A percentile compares a stretch with the other conserved stretches of the same genome.
Evolutionary conservation across 2,113 vertebrate species (phyloP).

Genomic region (Piaya cayana): DNA sequence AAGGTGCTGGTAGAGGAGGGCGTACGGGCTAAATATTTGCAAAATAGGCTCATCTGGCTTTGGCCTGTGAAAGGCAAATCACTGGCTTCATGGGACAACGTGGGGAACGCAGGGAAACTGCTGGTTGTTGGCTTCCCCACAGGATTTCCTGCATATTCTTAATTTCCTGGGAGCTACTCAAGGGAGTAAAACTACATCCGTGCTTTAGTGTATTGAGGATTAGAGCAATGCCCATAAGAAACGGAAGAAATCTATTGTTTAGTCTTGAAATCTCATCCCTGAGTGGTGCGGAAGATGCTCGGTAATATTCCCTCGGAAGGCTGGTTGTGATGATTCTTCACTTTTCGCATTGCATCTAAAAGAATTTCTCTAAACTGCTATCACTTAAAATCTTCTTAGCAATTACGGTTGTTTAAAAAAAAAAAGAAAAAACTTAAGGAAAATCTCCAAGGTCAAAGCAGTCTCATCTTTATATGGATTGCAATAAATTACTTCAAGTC

Average conservation of each 20-base stretch:
- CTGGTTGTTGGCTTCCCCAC: background rate
- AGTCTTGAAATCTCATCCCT: background rate
- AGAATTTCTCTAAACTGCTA: background rate
- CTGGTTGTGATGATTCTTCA: background rate
- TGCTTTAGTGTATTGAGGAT: background rate
- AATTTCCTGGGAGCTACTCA: background rate
- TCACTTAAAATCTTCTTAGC: conserved; percentile 38
- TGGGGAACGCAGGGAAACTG: background rate
- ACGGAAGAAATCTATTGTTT: background rate
- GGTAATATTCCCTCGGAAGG: conserved; percentile 21
- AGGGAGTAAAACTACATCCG: background rate
- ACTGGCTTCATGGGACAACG: background rate
- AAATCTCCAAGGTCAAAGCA: conserved; percentile 64
- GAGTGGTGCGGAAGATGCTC: background rate
- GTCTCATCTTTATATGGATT: conserved; percentile 58
- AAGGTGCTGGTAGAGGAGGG: background rate
- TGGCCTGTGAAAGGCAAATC: accelerated
- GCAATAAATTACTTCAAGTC: conserved; percentile 69
- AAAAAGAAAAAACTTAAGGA: background rate
- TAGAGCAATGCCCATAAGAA: background rate
- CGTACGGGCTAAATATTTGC: accelerated
- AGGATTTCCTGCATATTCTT: background rate
- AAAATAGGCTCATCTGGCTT: background rate
- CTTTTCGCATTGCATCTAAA: background rate
- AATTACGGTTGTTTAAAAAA: conserved; percentile 6